phyloP scores from a whole-genome alignment of 2,113 vertebrate species.

The Pomatostomus ruficeps region DNA sequence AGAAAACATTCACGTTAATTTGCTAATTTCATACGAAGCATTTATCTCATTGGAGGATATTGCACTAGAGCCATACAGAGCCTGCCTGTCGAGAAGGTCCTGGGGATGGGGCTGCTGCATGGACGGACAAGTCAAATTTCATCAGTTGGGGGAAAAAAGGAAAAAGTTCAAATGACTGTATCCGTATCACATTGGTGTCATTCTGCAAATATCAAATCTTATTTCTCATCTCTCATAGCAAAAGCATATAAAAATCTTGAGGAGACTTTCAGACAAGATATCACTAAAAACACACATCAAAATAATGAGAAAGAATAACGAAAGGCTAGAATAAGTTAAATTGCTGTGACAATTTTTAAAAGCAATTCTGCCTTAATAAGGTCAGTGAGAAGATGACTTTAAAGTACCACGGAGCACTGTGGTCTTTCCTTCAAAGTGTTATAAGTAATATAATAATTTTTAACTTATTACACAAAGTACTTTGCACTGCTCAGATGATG shows the following conservation, averaged over 20 bases:
- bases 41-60: not conserved
- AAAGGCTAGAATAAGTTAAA: not conserved
- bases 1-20: not conserved
- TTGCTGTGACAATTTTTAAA: not conserved
- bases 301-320: not conserved
- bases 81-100: not conserved
- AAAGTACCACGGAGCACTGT: fast-evolving
- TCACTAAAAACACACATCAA: not conserved
- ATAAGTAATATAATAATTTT: no score
- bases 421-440: not conserved
- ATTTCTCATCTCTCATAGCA: not conserved
- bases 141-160: not conserved
- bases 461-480: no score
- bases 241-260: not conserved
- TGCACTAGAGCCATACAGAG: not conserved
- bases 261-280: not conserved
- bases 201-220: not conserved
- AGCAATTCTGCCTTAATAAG: not conserved
- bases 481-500: not conserved
- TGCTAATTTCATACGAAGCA: not conserved
- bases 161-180: not conserved
- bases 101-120: not conserved
- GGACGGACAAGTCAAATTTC: not conserved
- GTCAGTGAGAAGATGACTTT: not conserved
- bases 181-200: not conserved